Evolutionary conservation across 2,888 invertebrate genomes (phyloP), one percentile per base, ranked within the genome.

Genomic region (Ochropacha duplaris): DNA sequence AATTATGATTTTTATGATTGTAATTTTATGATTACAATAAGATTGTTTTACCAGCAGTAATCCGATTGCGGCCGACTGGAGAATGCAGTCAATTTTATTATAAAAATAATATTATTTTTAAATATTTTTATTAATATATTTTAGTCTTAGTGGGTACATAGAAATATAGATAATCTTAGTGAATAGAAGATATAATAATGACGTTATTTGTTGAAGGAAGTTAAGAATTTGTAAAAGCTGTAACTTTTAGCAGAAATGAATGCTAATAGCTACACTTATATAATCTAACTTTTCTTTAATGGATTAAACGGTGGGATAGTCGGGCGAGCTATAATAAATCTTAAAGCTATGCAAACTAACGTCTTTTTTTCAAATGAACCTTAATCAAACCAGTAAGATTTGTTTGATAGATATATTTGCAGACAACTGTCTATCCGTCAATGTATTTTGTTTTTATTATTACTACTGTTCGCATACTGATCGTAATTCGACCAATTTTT

Each of bases 1-100:
- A 80, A 76, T 74, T 58, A 80, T 81, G 83, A 74, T 77, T 74
- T 69, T 66, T 84, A 31, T 44, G 44, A 19, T 51, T 86, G 73
- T 71, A 74, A 55, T 62, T 62, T 61, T 78, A 74, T 91, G 92
- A 80, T 71, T 72, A 68, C 68, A 76, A 72, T 79, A 70, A 72
- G 68, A 77, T 93, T 28, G n/a, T 26, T 31, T 95, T 95, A 95
- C 95, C 95, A 95, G 94, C 92, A 95, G 93, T 87, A 95, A 94
- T 95, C 95, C 95, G 88, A 95, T 94, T 88, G 95, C 94, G 91
- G 95, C 95, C 88, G 95, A 95, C 95, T 95, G 95, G 93, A 94
- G 93, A 93, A 93, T 91, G 93, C 77, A 84, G 81, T 79, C 59
- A 61, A 52, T 80, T 71, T 76, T 76, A 76, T 81, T 77, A 78